phyloP scores from a whole-genome alignment of 2,888 invertebrate genomes.

The Acanthosepion pharaonis region DNA sequence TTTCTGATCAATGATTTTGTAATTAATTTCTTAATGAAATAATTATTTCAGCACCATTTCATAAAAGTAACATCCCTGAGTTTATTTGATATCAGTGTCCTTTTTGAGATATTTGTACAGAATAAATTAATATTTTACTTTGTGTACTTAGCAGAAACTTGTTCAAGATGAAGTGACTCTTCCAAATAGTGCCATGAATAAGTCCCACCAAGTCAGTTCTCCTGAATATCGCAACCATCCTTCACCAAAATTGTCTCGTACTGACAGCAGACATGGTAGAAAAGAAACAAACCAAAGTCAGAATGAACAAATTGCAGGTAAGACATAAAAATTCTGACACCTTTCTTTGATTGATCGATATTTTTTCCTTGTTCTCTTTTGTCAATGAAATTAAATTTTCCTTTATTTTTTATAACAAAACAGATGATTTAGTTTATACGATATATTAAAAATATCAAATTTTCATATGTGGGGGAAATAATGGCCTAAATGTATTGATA shows the following conservation, averaged over 20 bases:
- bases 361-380: background rate
- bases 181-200: background rate
- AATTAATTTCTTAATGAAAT: too few relatives aligned
- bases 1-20: too few relatives aligned
- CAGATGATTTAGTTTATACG: too few relatives aligned
- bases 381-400: background rate
- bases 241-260: background rate
- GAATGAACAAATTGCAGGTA: constrained; percentile 22
- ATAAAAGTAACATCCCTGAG: too few relatives aligned
- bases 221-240: background rate
- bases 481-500: too few relatives aligned
- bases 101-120: too few relatives aligned
- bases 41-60: too few relatives aligned
- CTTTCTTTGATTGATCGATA: background rate
- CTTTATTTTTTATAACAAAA: too few relatives aligned
- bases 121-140: too few relatives aligned
- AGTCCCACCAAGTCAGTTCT: background rate
- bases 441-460: too few relatives aligned
- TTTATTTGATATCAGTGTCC: too few relatives aligned
- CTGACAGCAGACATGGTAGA: background rate
- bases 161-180: background rate
- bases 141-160: background rate
- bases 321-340: background rate
- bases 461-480: too few relatives aligned
- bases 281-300: background rate